Evolutionary conservation across 1,140 invertebrate genomes (phyloP).

Genomic region (Sycobia sp.): DNA sequence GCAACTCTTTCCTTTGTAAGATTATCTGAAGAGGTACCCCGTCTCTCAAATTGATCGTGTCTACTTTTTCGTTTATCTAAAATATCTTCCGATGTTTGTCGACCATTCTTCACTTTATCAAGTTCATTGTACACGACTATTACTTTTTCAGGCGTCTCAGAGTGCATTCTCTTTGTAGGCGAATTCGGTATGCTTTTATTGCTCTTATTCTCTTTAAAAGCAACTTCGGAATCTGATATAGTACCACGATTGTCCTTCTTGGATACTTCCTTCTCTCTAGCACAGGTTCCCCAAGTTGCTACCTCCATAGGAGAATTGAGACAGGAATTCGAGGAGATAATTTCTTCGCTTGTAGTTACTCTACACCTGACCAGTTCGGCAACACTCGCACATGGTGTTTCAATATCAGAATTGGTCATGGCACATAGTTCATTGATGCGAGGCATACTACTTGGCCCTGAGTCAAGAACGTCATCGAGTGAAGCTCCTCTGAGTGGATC

Average conservation of each 20-base stretch:
- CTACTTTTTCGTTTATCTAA: constrained; percentile 45
- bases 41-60: constrained; percentile 45
- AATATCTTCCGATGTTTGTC: constrained; percentile 49
- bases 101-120: constrained; percentile 39
- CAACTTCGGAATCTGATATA: neutral
- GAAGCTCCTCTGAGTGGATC: constrained; percentile 49
- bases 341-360: constrained; percentile 55
- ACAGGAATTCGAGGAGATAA: constrained; percentile 48
- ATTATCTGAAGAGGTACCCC: constrained; percentile 53
- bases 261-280: constrained; percentile 35
- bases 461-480: constrained; percentile 51
- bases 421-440: constrained; percentile 39
- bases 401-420: constrained; percentile 24
- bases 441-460: constrained; percentile 47
- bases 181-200: constrained; percentile 49
- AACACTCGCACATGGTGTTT: constrained; percentile 18
- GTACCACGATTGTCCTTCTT: neutral
- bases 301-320: constrained; percentile 47
- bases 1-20: constrained; percentile 24
- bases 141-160: constrained; percentile 37
- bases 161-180: constrained; percentile 47
- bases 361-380: constrained; percentile 53
- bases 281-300: constrained; percentile 46
- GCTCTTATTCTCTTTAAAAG: constrained; percentile 41
- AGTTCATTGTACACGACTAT: constrained; percentile 18